Percentiles rank a stretch among this genome's conserved stretches.
Conservation (phyloP, 1,140 invertebrate genomes). For the Holotrichia oblita region DNA sequence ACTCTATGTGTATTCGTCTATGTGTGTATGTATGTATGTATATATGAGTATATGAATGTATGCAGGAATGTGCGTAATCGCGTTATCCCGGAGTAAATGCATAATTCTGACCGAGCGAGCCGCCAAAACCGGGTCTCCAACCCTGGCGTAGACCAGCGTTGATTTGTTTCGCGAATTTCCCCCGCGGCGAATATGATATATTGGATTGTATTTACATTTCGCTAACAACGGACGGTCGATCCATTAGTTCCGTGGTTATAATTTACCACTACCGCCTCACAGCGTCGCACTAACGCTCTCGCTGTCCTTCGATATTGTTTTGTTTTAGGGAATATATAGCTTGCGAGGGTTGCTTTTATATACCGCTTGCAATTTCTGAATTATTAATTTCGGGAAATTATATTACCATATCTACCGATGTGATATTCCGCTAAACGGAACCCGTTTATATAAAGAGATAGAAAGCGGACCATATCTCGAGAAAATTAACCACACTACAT, state of each 20-base stretch:
- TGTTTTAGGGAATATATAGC: background rate
- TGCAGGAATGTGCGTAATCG: constrained; percentile 19
- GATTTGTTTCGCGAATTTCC: constrained; percentile 27
- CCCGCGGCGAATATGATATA: constrained; percentile 32
- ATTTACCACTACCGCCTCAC: constrained; percentile 17
- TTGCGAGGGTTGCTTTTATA: background rate
- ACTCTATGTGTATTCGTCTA: background rate
- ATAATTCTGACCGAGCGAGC: constrained; percentile 19
- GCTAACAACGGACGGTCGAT: constrained; percentile 32
- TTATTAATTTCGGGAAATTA: constrained; percentile 5
- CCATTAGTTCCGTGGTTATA: constrained; percentile 25
- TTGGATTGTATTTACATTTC: constrained; percentile 33
- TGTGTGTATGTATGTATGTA: background rate
- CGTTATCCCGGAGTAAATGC: constrained; percentile 29
- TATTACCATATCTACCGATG: background rate
- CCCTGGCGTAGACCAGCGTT: background rate
- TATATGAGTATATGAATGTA: background rate
- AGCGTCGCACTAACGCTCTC: background rate
- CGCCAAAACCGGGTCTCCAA: background rate
- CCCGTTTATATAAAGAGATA: too few species aligned
- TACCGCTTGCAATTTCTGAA: background rate
- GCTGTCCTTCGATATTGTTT: background rate
- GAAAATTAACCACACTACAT: constrained; percentile 3
- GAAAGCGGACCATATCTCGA: constrained; percentile 8
- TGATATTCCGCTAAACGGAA: background rate